Evolutionary conservation across 2,888 invertebrate genomes (phyloP).

Genomic region (Hyles lineata): DNA sequence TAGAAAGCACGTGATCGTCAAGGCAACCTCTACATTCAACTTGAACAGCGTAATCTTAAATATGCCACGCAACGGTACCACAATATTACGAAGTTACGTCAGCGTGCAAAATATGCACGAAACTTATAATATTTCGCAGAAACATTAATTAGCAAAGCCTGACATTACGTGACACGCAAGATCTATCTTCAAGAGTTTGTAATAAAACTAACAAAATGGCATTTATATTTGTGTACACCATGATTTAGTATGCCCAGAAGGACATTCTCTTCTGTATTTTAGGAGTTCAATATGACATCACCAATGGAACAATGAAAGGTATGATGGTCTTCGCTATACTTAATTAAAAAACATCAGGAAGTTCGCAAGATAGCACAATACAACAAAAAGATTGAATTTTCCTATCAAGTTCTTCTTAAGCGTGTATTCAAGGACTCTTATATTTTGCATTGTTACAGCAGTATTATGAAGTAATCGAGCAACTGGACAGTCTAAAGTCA

Average conservation of each 20-base stretch:
- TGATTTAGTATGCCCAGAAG: neutral
- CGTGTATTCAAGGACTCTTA: no score
- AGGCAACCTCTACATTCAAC: no score
- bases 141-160: slow-evolving; percentile 63
- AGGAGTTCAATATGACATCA: neutral
- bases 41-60: neutral
- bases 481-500: no score
- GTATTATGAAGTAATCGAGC: no score
- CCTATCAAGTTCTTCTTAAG: no score
- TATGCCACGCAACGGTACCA: slow-evolving; percentile 18
- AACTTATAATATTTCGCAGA: slow-evolving; percentile 39
- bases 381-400: no score
- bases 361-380: no score
- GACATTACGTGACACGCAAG: slow-evolving; percentile 56
- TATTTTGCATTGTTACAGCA: no score
- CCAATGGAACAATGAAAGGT: no score
- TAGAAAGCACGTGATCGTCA: no score
- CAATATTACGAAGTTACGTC: slow-evolving; percentile 27
- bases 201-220: slow-evolving; percentile 58
- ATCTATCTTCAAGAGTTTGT: slow-evolving; percentile 59
- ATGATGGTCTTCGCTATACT: no score
- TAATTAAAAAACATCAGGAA: no score
- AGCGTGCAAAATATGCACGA: slow-evolving; percentile 26
- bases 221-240: slow-evolving; percentile 46
- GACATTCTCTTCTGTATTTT: neutral